These are phyloP conservation scores for Diuraphis noxia DNA, from an alignment of 1,140 invertebrate species.

Conservation along the genomic window DNA sequence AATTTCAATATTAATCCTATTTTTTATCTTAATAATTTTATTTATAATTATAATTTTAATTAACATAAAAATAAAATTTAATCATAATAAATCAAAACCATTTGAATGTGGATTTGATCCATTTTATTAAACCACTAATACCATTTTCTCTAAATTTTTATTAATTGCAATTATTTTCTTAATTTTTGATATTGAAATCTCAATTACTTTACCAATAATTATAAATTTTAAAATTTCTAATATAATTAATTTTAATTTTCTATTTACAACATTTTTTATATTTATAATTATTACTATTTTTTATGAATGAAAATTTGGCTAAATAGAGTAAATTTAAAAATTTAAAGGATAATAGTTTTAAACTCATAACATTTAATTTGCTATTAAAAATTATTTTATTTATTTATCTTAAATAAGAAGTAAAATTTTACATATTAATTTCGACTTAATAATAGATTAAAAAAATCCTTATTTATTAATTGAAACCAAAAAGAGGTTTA, in stretches of 20 bases:
- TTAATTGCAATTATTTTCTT: slow-evolving; percentile 16
- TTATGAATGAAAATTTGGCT: no score
- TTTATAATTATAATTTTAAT: background rate
- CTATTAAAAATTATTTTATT: no score
- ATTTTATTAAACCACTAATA: background rate
- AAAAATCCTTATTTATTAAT: no score
- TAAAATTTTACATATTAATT: no score
- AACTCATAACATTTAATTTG: no score
- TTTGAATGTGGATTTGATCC: slow-evolving; percentile 13
- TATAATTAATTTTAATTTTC: background rate
- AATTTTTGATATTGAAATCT: slow-evolving; percentile 13
- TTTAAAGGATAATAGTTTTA: no score
- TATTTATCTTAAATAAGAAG: no score
- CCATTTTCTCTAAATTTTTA: slow-evolving; percentile 22
- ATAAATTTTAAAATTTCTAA: slow-evolving; percentile 15
- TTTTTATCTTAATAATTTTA: background rate
- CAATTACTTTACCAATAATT: background rate
- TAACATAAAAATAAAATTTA: background rate
- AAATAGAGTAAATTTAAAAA: no score
- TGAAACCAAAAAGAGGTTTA: no score
- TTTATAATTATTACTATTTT: no score
- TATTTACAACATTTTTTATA: no score
- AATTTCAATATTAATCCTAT: background rate
- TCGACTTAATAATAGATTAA: no score
- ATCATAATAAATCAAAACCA: background rate